Percentiles rank a stretch among this genome's conserved stretches.
Evolutionary conservation across 2,888 invertebrate genomes (phyloP).

Genomic region (Ctena decussata): DNA sequence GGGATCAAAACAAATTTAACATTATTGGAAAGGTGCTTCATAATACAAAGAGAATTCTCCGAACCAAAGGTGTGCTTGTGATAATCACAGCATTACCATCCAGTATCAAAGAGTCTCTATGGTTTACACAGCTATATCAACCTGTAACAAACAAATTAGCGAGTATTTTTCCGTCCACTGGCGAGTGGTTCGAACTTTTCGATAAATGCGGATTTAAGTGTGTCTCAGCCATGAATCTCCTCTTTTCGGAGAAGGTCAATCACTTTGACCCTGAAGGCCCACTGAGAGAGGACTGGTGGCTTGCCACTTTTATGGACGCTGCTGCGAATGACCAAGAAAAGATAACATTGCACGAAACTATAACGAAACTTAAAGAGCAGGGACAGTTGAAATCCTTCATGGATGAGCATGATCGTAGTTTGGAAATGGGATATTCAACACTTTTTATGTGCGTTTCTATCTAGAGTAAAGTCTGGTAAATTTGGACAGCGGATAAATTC

Average conservation of each 20-base stretch:
- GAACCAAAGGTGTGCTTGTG: neutral
- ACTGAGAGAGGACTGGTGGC: neutral
- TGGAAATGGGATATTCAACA: neutral
- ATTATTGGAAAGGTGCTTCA: neutral
- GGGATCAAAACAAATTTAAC: neutral
- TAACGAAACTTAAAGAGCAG: neutral
- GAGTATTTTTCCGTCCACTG: neutral
- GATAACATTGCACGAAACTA: neutral
- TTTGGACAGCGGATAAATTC: too few relatives aligned
- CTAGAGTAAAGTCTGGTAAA: too few relatives aligned
- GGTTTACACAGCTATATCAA: neutral
- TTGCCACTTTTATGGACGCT: neutral
- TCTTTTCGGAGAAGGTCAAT: neutral
- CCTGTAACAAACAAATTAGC: neutral
- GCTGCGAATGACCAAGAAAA: neutral
- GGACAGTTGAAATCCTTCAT: neutral
- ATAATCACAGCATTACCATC: neutral
- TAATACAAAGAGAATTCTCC: neutral
- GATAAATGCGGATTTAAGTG: neutral
- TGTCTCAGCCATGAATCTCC: neutral
- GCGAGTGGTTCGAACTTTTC: neutral
- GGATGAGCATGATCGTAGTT: neutral
- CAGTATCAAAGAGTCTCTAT: neutral
- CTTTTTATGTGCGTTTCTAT: neutral
- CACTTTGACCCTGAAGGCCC: neutral